Evolutionary conservation across 2,888 invertebrate species (phyloP).

Genomic region (Cryptocephalus moraei): DNA sequence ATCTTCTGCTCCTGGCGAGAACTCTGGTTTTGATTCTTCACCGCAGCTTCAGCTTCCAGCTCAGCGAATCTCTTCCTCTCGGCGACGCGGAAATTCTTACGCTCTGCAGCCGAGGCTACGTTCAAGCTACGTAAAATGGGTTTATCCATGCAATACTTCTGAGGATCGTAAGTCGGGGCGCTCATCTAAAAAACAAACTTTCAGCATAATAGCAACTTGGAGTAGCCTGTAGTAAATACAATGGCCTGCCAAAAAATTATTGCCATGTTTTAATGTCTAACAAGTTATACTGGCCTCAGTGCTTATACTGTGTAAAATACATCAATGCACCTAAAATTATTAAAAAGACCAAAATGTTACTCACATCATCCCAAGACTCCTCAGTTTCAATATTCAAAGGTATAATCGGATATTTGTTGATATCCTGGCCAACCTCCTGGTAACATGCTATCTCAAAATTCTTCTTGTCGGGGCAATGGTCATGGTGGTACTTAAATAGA

Average conservation of each 20-base stretch:
- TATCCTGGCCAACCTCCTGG: constrained; percentile 10
- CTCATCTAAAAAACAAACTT: constrained; percentile 3
- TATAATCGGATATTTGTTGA: constrained; percentile 10
- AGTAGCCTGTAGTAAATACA: too few relatives aligned
- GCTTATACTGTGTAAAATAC: not conserved
- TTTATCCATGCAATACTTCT: not conserved
- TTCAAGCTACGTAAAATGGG: not conserved
- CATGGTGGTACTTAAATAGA: constrained; percentile 24
- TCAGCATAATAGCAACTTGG: too few relatives aligned
- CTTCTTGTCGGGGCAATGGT: constrained; percentile 19
- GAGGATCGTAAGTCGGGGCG: not conserved
- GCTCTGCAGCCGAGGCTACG: not conserved
- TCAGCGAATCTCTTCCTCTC: not conserved
- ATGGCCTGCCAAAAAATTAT: too few relatives aligned
- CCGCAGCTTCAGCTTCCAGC: too few relatives aligned
- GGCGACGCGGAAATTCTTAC: not conserved
- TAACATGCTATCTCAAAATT: constrained; percentile 17
- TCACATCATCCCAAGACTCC: constrained; percentile 28
- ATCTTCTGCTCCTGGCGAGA: too few relatives aligned
- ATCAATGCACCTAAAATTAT: not conserved
- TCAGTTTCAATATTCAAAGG: constrained; percentile 14
- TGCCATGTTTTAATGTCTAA: too few relatives aligned
- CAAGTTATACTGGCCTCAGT: too few relatives aligned
- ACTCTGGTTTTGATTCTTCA: too few relatives aligned
- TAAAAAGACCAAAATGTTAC: constrained; percentile 4